Percentiles rank a stretch among this genome's conserved stretches.
Conservation (phyloP, 2,113 vertebrate genomes). For the Pampusana beccarii region DNA sequence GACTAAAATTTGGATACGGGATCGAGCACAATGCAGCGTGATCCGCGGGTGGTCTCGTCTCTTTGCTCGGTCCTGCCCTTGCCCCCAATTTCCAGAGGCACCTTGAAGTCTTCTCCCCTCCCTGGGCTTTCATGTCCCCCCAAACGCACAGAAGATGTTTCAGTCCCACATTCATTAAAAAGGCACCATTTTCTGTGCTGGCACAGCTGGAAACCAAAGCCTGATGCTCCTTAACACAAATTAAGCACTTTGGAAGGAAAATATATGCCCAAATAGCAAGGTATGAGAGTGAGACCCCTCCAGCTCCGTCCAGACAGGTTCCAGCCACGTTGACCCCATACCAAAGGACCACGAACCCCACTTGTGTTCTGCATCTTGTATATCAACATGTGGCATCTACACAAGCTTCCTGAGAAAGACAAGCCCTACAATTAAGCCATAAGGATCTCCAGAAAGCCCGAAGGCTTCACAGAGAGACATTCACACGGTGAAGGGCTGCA, state of each 20-base stretch:
- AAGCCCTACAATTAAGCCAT: fast-evolving
- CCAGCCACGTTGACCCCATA: fast-evolving
- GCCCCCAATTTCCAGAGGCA: background rate
- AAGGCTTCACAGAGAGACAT: background rate
- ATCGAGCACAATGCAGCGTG: background rate
- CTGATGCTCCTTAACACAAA: constrained; percentile 8
- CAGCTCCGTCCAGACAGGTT: background rate
- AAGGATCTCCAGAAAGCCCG: background rate
- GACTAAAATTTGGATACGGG: constrained; percentile 17
- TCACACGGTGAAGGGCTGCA: background rate
- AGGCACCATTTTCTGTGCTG: background rate
- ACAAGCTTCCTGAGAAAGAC: background rate
- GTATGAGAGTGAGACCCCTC: background rate
- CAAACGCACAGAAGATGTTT: background rate
- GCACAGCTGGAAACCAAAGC: constrained; percentile 34
- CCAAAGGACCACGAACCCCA: background rate
- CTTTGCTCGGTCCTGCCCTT: background rate
- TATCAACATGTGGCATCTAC: fast-evolving
- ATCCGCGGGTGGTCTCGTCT: background rate
- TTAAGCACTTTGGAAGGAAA: background rate
- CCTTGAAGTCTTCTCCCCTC: background rate
- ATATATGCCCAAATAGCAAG: background rate
- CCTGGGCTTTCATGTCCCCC: constrained; percentile 22
- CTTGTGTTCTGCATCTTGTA: background rate
- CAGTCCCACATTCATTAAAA: constrained; percentile 5